phyloP scores from a whole-genome alignment of 1,140 invertebrate genomes.

The Leguminivora glycinivorella region DNA sequence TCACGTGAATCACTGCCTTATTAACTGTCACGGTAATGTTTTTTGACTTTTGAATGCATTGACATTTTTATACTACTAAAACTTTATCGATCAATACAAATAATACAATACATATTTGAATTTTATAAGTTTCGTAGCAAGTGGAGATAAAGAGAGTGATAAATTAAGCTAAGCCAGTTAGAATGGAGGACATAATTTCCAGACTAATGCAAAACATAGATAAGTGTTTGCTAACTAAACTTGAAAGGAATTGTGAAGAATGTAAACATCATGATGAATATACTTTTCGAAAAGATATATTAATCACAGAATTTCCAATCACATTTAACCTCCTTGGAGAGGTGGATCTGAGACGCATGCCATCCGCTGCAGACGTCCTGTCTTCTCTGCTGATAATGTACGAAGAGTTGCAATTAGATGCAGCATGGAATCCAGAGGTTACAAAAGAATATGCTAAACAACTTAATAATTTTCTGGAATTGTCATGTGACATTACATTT shows the following conservation, averaged over 20 bases:
- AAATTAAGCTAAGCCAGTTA: neutral
- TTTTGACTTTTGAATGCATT: neutral
- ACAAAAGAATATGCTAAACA: constrained; percentile 44
- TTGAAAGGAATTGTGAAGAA: constrained; percentile 53
- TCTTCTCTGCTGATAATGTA: constrained; percentile 50
- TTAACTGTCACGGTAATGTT: neutral
- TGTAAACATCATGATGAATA: constrained; percentile 49
- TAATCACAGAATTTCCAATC: constrained; percentile 45
- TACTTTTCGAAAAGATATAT: constrained; percentile 46
- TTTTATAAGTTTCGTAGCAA: neutral
- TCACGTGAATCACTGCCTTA: neutral
- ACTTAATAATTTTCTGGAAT: constrained; percentile 50
- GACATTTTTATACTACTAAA: neutral
- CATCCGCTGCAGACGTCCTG: constrained; percentile 38
- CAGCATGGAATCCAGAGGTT: constrained; percentile 48
- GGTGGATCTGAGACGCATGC: constrained; percentile 38
- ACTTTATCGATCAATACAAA: neutral
- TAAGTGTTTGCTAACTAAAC: constrained; percentile 53
- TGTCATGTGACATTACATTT: constrained; percentile 42
- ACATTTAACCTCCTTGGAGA: constrained; percentile 44
- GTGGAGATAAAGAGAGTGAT: neutral
- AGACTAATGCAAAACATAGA: constrained; percentile 46
- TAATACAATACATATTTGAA: too few relatives aligned
- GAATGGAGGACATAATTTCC: neutral
- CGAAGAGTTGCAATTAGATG: constrained; percentile 48